phyloP scores from a whole-genome alignment of 2,888 invertebrate species.

The Eupithecia centaureata region DNA sequence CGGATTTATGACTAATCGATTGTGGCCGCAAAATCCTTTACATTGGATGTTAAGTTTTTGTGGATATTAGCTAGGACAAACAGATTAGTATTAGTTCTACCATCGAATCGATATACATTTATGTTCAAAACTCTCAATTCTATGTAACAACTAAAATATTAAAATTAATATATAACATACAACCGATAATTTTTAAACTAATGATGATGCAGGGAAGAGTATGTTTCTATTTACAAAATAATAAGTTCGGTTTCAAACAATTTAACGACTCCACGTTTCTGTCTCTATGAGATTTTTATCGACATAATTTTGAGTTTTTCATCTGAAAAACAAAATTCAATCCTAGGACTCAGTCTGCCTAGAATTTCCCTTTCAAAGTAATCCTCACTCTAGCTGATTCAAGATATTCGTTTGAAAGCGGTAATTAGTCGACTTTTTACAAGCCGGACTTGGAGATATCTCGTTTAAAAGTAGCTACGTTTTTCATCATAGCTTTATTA shows the following conservation, averaged over 20 bases:
- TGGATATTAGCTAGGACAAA: neutral
- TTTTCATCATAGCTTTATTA: too few relatives aligned
- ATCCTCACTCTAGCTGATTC: neutral
- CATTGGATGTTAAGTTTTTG: neutral
- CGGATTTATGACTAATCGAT: slow-evolving; percentile 43
- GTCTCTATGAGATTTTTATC: too few relatives aligned
- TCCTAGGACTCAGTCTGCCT: neutral
- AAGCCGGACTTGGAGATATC: neutral
- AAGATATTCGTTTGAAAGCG: neutral
- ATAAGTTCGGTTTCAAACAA: too few relatives aligned
- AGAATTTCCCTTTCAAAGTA: neutral
- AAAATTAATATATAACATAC: too few relatives aligned
- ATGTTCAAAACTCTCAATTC: too few relatives aligned
- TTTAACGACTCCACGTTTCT: too few relatives aligned
- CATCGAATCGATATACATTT: too few relatives aligned
- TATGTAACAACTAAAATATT: too few relatives aligned
- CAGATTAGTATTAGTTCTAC: neutral
- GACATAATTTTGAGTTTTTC: too few relatives aligned
- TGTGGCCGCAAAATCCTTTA: neutral
- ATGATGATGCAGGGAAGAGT: too few relatives aligned
- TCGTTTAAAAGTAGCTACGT: neutral
- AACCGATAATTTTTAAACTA: too few relatives aligned
- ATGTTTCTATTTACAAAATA: too few relatives aligned
- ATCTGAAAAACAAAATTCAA: neutral
- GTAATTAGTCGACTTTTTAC: neutral